Evolutionary conservation across 2,113 vertebrate genomes (phyloP).

Genomic region (Glaucidium brasilianum): DNA sequence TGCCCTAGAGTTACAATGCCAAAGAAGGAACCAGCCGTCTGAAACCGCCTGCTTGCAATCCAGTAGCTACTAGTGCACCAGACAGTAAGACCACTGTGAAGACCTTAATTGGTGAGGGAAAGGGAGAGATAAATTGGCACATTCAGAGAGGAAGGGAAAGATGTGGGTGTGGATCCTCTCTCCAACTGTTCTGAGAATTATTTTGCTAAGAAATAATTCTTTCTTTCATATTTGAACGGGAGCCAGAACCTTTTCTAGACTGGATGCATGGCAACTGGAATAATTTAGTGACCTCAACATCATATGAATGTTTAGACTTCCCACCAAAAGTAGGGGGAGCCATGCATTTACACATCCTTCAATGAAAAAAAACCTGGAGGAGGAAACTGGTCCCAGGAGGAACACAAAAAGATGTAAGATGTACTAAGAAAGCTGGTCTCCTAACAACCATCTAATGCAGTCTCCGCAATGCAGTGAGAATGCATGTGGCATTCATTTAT

Average conservation of each 20-base stretch:
- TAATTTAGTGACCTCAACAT: constrained; percentile 17
- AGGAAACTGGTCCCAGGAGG: neutral
- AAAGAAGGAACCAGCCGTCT: neutral
- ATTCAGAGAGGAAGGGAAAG: constrained; percentile 48
- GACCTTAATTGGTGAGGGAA: neutral
- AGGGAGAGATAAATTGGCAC: constrained; percentile 17
- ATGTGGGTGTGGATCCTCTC: constrained; percentile 53
- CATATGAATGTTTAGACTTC: constrained; percentile 6
- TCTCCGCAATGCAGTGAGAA: neutral
- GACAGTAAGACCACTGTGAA: constrained; percentile 22
- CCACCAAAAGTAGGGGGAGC: neutral
- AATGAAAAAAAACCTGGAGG: neutral
- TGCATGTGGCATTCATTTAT: neutral
- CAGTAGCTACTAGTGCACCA: neutral
- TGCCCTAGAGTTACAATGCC: neutral
- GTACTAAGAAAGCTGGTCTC: neutral
- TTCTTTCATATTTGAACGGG: constrained; percentile 40
- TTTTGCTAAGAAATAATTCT: constrained; percentile 33
- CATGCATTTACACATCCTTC: neutral
- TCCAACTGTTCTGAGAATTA: constrained; percentile 45
- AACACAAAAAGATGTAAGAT: neutral
- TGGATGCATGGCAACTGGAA: constrained; percentile 18
- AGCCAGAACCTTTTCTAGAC: constrained; percentile 27
- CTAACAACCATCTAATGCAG: neutral
- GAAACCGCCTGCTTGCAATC: neutral